Conservation (phyloP, 2,113 vertebrate genomes). For the Casuarius casuarius region DNA sequence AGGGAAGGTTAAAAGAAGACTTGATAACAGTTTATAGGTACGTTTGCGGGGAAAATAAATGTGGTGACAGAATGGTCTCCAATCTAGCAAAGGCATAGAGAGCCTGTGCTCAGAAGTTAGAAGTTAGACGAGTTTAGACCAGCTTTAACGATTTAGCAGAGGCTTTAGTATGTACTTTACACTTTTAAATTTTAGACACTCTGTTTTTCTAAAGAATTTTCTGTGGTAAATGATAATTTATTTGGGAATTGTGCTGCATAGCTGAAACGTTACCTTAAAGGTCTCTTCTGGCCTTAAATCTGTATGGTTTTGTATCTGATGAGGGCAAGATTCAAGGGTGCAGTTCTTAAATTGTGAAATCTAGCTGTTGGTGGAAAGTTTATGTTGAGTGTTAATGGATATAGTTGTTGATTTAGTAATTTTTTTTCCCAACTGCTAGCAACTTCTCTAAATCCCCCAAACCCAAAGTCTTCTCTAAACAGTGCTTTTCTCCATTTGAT, state of each 20-base stretch:
- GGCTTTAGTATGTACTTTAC: rapidly evolving
- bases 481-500: background rate
- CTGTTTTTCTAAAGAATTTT: background rate
- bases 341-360: background rate
- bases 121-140: background rate
- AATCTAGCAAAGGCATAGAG: background rate
- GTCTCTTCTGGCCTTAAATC: background rate
- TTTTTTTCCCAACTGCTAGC: background rate
- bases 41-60: background rate
- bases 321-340: background rate
- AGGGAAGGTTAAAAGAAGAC: background rate
- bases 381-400: background rate
- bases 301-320: background rate
- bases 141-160: background rate
- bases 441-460: background rate
- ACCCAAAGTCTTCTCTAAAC: background rate
- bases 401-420: background rate
- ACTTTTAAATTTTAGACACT: background rate
- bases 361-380: background rate
- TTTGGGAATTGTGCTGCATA: background rate
- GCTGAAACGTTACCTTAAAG: background rate
- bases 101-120: background rate
- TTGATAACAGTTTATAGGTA: rapidly evolving
- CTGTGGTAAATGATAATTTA: background rate
- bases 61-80: background rate